Percentiles rank a stretch among this genome's conserved stretches.
Conservation (phyloP, 2,113 vertebrate species). For the Actinemys pallida region DNA sequence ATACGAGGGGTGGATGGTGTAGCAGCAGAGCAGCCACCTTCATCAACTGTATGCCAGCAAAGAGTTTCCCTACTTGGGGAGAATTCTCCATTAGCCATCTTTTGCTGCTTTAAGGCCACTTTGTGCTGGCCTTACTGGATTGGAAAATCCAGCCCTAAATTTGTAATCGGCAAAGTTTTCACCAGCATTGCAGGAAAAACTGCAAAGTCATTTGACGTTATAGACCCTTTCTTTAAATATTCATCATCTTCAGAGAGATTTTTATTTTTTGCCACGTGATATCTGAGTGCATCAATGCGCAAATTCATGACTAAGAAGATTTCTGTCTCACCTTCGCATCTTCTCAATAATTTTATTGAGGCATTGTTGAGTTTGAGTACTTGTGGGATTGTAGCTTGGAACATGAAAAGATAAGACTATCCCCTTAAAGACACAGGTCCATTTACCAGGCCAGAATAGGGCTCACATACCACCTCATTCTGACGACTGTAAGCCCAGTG, state of each 20-base stretch:
- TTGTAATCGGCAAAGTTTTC: neutral
- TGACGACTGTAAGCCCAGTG: neutral
- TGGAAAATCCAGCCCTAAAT: neutral
- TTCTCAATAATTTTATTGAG: neutral
- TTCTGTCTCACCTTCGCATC: neutral
- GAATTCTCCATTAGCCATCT: neutral
- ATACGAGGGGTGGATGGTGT: fast-evolving
- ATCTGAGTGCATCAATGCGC: neutral
- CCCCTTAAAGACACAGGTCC: neutral
- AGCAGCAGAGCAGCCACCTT: neutral
- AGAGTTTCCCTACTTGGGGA: neutral
- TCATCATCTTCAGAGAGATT: neutral
- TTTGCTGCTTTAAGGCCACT: neutral
- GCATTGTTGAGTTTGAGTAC: neutral
- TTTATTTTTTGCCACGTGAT: neutral
- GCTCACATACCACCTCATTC: neutral
- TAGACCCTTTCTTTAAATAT: too few species aligned
- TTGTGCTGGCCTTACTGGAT: neutral
- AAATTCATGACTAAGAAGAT: neutral
- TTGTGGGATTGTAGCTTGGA: neutral
- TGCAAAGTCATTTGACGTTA: too few species aligned
- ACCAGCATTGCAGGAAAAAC: neutral
- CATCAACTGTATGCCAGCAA: neutral
- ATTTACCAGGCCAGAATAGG: neutral
- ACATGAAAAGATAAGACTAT: neutral